These are phyloP conservation scores for Camptogramma bilineatum DNA, from an alignment of 2,888 invertebrate genomes.

Conservation along the genomic window DNA sequence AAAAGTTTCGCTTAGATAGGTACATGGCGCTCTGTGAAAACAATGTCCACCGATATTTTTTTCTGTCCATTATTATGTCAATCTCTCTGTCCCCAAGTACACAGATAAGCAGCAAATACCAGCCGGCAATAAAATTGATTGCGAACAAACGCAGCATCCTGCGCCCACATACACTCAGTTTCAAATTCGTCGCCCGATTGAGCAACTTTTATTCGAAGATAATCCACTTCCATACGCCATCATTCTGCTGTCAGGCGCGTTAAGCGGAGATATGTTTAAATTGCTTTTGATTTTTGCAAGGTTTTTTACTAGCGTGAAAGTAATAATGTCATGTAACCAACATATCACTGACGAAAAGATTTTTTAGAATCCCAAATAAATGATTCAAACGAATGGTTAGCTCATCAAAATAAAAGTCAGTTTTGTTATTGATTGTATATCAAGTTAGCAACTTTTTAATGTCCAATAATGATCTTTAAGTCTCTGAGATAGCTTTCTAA, in stretches of 20 bases:
- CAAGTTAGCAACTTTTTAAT: no score
- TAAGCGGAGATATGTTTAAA: constrained; percentile 35
- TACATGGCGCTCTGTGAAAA: no score
- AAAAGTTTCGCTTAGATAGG: no score
- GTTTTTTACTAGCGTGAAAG: neutral
- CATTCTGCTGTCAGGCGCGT: constrained; percentile 38
- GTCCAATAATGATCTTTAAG: no score
- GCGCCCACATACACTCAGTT: constrained; percentile 56
- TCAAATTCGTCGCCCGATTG: constrained; percentile 52
- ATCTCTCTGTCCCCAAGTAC: constrained; percentile 47
- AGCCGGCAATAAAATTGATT: constrained; percentile 75
- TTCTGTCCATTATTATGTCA: neutral
- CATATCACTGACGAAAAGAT: no score
- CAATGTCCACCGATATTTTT: neutral
- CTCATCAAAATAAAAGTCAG: no score
- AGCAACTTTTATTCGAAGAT: constrained; percentile 51
- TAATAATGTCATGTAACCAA: no score
- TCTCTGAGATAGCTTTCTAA: neutral
- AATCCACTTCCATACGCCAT: constrained; percentile 45
- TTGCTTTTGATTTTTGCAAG: constrained; percentile 18
- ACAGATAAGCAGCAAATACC: constrained; percentile 67
- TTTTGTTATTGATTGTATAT: no score
- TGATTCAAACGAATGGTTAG: no score
- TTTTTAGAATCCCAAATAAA: no score
- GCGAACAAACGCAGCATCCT: constrained; percentile 69